These are phyloP conservation scores for Hipposideros larvatus DNA, from an alignment of 2,797 vertebrate genomes.

Conservation along the genomic window DNA sequence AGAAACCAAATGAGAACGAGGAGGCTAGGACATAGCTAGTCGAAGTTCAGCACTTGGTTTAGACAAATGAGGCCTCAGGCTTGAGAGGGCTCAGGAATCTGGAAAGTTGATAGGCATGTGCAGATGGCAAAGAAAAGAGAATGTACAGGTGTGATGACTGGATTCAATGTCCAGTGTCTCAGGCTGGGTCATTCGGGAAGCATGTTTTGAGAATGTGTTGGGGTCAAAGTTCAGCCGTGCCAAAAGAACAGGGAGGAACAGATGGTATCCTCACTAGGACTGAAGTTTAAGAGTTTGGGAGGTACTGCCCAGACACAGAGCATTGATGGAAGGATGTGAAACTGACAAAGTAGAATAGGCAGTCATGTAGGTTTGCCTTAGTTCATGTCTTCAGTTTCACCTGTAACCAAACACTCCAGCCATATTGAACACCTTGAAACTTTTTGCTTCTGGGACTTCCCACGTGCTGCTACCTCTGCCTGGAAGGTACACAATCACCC, in stretches of 20 bases:
- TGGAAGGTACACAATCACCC: neutral
- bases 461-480: neutral
- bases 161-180: neutral
- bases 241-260: neutral
- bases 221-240: slow-evolving; percentile 22
- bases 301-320: neutral
- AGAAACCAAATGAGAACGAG: neutral
- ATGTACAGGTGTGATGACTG: neutral
- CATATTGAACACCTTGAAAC: neutral
- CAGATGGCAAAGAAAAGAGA: neutral
- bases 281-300: slow-evolving; percentile 48
- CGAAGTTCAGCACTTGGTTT: neutral
- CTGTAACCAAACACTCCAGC: neutral
- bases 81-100: neutral
- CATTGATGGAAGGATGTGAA: neutral
- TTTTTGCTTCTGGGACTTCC: slow-evolving; percentile 4
- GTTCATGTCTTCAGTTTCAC: neutral
- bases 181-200: neutral
- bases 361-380: neutral
- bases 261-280: neutral
- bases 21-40: neutral
- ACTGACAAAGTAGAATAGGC: neutral
- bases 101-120: neutral
- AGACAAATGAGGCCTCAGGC: neutral
- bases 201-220: neutral